Conservation (phyloP, 2,797 vertebrate species). For the Phaenicophaeus curvirostris region DNA sequence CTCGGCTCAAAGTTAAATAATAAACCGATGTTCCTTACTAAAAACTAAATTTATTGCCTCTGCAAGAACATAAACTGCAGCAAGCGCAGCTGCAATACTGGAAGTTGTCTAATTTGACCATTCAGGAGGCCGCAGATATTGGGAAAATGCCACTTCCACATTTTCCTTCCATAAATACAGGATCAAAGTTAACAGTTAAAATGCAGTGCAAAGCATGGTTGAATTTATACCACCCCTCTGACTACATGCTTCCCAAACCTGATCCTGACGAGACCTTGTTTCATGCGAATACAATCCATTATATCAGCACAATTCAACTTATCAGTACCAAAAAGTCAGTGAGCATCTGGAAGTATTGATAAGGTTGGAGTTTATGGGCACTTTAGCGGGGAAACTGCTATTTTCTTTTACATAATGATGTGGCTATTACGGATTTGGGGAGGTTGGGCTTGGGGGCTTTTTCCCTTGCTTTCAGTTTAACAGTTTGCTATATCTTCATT, state of each 20-base stretch:
- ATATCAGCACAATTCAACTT: conserved; percentile 2
- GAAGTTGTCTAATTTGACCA: neutral
- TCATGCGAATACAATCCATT: neutral
- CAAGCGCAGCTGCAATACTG: neutral
- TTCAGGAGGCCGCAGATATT: neutral
- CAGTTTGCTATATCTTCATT: neutral
- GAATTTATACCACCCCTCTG: neutral
- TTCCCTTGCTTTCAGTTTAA: neutral
- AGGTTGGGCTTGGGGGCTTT: neutral
- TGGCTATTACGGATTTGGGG: neutral
- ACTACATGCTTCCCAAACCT: neutral
- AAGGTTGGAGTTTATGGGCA: conserved; percentile 33
- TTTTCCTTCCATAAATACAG: neutral
- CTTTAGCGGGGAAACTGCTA: neutral
- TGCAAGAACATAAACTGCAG: neutral
- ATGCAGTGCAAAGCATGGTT: neutral
- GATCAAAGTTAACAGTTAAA: neutral
- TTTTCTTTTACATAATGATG: conserved; percentile 8
- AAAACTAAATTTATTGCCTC: neutral
- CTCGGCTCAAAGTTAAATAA: neutral
- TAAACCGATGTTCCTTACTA: neutral
- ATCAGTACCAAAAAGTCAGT: conserved; percentile 31
- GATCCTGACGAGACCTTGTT: neutral
- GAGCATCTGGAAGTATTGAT: conserved; percentile 52
- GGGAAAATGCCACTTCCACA: neutral